These are phyloP conservation scores for Sarcophaga subvicina DNA, from an alignment of 2,888 invertebrate genomes.

Conservation along the genomic window DNA sequence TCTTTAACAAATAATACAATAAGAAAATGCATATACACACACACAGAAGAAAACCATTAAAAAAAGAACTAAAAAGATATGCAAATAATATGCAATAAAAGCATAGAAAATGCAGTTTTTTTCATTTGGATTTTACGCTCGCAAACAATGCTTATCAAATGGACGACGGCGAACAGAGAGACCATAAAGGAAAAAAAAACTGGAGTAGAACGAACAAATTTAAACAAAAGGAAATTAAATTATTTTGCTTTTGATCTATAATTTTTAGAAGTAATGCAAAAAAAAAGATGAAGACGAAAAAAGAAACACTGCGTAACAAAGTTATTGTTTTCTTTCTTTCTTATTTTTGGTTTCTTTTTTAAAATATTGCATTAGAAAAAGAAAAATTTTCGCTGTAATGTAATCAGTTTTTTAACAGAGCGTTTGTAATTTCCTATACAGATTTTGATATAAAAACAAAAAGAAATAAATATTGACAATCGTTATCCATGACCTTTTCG, in stretches of 20 bases:
- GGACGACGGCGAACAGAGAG: not conserved
- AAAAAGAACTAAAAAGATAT: constrained; percentile 37
- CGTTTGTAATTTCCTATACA: no score
- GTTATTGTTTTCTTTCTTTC: not conserved
- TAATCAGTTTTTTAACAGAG: no score
- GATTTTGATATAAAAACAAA: no score
- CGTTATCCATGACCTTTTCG: no score
- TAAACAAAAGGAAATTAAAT: constrained; percentile 11
- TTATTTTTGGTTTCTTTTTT: no score
- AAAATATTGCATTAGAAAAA: no score
- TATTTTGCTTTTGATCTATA: not conserved
- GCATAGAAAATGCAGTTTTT: not conserved
- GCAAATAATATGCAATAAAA: constrained; percentile 33
- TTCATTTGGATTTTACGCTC: not conserved
- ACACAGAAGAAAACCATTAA: not conserved
- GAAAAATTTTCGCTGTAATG: no score
- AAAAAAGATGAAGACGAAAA: no score
- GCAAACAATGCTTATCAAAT: not conserved
- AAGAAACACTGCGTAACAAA: not conserved
- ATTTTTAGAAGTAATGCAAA: no score
- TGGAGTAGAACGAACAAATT: constrained; percentile 45
- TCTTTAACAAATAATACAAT: not conserved
- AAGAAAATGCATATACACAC: not conserved
- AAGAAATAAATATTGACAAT: no score
- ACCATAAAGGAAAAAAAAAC: constrained; percentile 24